Evolutionary conservation across 2,797 vertebrate genomes (phyloP).

Genomic region (Pachyuromys duprasi): DNA sequence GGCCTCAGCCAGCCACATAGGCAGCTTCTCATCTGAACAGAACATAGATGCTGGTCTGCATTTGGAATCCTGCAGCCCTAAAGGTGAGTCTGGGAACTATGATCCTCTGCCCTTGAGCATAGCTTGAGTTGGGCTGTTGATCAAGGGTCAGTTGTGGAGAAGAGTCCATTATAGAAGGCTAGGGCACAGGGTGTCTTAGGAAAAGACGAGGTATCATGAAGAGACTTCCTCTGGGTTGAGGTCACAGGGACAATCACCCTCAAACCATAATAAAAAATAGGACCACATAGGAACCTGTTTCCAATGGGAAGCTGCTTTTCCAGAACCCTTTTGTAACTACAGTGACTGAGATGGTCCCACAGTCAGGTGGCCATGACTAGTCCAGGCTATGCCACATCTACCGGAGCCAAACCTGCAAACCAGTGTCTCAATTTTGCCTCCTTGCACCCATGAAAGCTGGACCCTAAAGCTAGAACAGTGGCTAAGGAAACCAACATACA

Average conservation of each 20-base stretch:
- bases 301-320: neutral
- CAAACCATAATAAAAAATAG: neutral
- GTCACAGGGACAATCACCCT: neutral
- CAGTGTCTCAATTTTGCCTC: neutral
- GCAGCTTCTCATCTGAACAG: neutral
- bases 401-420: neutral
- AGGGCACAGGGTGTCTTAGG: neutral
- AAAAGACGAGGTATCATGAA: neutral
- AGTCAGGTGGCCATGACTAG: neutral
- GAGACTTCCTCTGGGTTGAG: neutral
- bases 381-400: neutral
- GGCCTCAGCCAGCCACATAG: neutral
- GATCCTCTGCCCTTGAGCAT: neutral
- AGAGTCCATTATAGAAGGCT: neutral
- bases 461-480: neutral
- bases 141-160: neutral
- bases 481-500: neutral
- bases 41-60: neutral
- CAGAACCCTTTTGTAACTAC: neutral
- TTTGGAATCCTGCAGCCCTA: neutral
- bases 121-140: neutral
- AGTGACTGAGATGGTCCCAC: neutral
- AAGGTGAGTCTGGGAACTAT: neutral
- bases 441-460: neutral
- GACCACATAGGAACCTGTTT: neutral